phyloP scores from a whole-genome alignment of 2,113 vertebrate genomes.

The Herpetotheres cachinnans region DNA sequence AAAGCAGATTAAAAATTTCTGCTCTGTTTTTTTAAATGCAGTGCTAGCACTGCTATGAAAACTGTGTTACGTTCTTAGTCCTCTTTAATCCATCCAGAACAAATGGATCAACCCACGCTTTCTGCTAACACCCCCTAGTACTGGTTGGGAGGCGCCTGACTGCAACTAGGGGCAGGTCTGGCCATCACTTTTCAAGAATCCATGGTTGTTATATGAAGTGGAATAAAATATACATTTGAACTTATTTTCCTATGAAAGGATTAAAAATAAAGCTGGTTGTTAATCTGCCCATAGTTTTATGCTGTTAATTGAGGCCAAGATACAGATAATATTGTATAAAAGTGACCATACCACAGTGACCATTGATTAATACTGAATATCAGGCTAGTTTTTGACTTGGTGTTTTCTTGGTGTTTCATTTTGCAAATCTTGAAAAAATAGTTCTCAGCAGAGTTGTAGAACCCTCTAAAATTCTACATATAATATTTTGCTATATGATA shows the following conservation, averaged over 20 bases:
- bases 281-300: background rate
- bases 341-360: background rate
- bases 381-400: background rate
- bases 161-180: background rate
- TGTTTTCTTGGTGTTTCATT: background rate
- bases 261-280: background rate
- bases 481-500: background rate
- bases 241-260: background rate
- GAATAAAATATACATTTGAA: background rate
- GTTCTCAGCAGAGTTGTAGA: background rate
- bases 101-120: accelerated
- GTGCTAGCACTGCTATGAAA: background rate
- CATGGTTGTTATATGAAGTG: background rate
- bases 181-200: background rate
- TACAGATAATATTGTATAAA: background rate
- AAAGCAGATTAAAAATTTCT: background rate
- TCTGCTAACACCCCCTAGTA: background rate
- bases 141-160: background rate
- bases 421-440: background rate
- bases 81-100: background rate
- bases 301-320: background rate
- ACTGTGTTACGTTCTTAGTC: background rate
- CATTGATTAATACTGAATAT: background rate
- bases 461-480: background rate
- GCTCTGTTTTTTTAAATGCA: background rate